A percentile compares a stretch with the other conserved stretches of the same genome.
These are phyloP conservation scores for Pseudorectes ferrugineus DNA, from an alignment of 2,113 vertebrate species.

Conservation along the genomic window DNA sequence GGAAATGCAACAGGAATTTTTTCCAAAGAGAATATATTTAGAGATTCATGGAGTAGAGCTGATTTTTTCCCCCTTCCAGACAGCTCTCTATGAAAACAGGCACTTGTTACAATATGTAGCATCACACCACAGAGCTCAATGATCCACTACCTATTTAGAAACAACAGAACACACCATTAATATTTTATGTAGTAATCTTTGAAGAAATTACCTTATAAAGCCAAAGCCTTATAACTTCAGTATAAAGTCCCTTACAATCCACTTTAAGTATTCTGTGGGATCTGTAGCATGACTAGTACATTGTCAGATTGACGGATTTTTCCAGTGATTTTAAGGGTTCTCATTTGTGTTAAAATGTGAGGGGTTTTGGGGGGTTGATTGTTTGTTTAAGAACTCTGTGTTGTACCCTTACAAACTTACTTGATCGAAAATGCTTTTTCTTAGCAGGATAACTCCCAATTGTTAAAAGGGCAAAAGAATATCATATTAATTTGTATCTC, in stretches of 20 bases:
- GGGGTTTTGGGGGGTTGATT: accelerated
- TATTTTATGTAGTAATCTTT: background rate
- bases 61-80: background rate
- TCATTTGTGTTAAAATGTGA: background rate
- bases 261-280: background rate
- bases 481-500: background rate
- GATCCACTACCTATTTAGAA: background rate
- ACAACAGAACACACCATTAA: background rate
- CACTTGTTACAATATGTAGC: background rate
- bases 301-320: background rate
- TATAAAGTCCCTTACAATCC: background rate
- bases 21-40: background rate
- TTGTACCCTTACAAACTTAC: background rate
- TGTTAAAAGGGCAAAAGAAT: background rate
- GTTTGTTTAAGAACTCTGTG: background rate
- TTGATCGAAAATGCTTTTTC: background rate
- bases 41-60: background rate
- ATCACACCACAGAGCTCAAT: background rate
- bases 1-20: background rate
- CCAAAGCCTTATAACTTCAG: background rate
- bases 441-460: background rate
- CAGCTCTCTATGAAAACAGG: background rate
- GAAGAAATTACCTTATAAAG: background rate
- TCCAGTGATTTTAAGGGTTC: background rate
- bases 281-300: background rate